Evolutionary conservation across 2,888 invertebrate species (phyloP).

Genomic region (Pherbina coryleti): DNA sequence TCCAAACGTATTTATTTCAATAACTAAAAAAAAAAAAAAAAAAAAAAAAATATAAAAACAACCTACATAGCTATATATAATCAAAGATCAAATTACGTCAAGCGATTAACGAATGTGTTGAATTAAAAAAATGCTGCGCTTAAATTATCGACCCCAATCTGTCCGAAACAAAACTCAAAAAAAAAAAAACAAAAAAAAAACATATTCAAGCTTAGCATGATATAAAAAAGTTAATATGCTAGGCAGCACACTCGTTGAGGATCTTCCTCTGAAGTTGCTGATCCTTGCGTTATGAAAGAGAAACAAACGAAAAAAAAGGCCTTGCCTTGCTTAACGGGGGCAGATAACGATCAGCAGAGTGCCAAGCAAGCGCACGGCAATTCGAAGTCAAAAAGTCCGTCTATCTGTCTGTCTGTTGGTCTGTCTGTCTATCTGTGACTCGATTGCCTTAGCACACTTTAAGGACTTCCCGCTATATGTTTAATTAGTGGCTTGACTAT

Average conservation of each 20-base stretch:
- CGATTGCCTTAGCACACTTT: conserved; percentile 21
- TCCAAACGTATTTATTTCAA: conserved; percentile 28
- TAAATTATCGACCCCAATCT: conserved; percentile 47
- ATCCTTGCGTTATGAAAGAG: too few relatives aligned
- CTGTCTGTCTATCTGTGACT: not conserved
- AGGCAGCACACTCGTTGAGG: too few relatives aligned
- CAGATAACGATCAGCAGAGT: conserved; percentile 42
- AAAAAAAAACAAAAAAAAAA: not conserved
- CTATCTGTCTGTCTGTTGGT: not conserved
- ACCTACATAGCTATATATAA: conserved; percentile 48
- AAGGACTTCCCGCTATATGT: conserved; percentile 23
- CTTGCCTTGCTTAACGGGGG: conserved; percentile 37
- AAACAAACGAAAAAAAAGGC: not conserved
- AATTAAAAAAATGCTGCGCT: conserved; percentile 63
- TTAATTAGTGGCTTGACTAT: conserved; percentile 22
- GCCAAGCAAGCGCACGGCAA: conserved; percentile 2
- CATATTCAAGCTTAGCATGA: not conserved
- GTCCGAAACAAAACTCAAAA: not conserved
- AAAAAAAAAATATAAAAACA: too few relatives aligned
- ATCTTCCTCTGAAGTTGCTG: too few relatives aligned
- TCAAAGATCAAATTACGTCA: conserved; percentile 60
- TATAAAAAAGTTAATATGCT: too few relatives aligned
- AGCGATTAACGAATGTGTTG: conserved; percentile 67
- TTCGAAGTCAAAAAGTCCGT: not conserved
- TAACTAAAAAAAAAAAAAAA: conserved; percentile 29